These are phyloP conservation scores for Thaumetopoea pityocampa DNA, from an alignment of 1,140 invertebrate genomes.

Conservation along the genomic window DNA sequence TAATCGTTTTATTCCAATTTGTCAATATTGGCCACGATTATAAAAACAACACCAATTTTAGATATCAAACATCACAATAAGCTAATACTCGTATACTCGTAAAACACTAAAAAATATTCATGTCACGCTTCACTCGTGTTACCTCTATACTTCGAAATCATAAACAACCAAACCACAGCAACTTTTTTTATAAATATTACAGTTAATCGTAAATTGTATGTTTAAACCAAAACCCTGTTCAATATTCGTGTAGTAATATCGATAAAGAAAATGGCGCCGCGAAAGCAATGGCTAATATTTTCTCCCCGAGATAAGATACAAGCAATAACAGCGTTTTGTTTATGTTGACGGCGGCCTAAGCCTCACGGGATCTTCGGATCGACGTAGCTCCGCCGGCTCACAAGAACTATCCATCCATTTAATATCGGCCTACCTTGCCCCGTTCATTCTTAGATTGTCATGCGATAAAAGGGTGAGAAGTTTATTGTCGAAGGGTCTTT, in stretches of 20 bases:
- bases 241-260: constrained; percentile 24
- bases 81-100: too few relatives aligned
- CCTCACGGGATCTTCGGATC: constrained; percentile 47
- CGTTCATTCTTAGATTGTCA: constrained; percentile 11
- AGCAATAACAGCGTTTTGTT: constrained; percentile 65
- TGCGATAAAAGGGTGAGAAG: constrained; percentile 23
- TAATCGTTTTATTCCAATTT: too few relatives aligned
- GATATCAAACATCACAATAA: too few relatives aligned
- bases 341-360: constrained; percentile 61
- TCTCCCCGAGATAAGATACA: constrained; percentile 57
- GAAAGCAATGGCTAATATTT: constrained; percentile 49
- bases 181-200: too few relatives aligned
- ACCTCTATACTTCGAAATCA: too few relatives aligned
- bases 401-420: constrained; percentile 43
- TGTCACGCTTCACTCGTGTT: too few relatives aligned
- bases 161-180: too few relatives aligned
- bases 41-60: too few relatives aligned
- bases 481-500: constrained; percentile 32
- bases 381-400: constrained; percentile 44
- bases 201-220: too few relatives aligned
- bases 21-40: too few relatives aligned
- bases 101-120: too few relatives aligned
- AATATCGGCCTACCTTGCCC: constrained; percentile 25
- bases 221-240: too few relatives aligned
- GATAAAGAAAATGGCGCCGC: constrained; percentile 36